Percentiles rank a stretch among this genome's conserved stretches.
These are phyloP conservation scores for Ophioninae sp. DNA, from an alignment of 2,888 invertebrate genomes.

Conservation along the genomic window DNA sequence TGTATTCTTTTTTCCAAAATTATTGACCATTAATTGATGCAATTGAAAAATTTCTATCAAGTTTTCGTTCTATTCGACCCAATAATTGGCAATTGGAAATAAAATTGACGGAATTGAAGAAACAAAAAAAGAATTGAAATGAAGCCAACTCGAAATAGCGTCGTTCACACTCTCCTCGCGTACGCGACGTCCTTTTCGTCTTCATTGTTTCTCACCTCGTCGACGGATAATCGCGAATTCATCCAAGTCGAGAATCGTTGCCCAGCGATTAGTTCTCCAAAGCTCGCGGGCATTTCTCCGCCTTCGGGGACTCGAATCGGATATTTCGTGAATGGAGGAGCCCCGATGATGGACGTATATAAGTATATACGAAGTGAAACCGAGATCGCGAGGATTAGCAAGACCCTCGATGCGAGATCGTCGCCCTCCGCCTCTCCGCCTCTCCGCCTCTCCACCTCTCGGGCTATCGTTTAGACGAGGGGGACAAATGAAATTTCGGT, in stretches of 20 bases:
- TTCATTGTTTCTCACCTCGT: neutral
- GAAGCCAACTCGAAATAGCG: no score
- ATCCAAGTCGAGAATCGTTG: conserved; percentile 15
- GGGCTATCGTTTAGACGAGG: conserved; percentile 63
- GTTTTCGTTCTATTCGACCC: no score
- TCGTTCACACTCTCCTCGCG: no score
- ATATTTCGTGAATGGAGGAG: conserved; percentile 35
- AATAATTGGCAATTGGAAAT: no score
- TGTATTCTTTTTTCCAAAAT: no score
- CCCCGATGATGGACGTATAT: conserved; percentile 8
- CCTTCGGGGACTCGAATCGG: conserved; percentile 19
- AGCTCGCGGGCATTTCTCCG: conserved; percentile 23
- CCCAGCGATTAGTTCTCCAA: conserved; percentile 13
- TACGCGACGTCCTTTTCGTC: neutral
- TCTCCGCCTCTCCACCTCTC: no score
- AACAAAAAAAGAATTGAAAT: no score
- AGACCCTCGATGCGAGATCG: conserved; percentile 50
- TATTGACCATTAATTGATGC: no score
- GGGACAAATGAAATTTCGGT: conserved; percentile 76
- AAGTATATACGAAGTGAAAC: conserved; percentile 13
- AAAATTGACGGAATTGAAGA: no score
- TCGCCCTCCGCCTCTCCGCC: conserved; percentile 36
- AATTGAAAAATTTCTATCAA: no score
- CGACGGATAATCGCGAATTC: neutral
- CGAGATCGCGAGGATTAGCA: conserved; percentile 56